Evolutionary conservation across 2,113 vertebrate genomes (phyloP), one percentile per base, ranked within the genome.

Genomic region (Burhinus oedicnemus): DNA sequence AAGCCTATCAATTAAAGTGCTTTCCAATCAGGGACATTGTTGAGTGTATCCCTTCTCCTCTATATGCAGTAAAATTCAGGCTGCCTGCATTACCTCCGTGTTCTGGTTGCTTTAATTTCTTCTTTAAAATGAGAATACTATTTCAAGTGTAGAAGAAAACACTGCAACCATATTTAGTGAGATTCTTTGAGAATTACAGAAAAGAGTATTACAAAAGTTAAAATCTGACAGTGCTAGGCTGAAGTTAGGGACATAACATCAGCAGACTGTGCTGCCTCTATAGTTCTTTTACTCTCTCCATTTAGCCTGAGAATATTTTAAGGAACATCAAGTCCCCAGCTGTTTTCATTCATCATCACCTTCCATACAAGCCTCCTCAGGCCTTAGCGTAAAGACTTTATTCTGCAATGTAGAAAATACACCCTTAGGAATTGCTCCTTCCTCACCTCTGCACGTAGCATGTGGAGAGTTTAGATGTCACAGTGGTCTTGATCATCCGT

Each of bases 21-120:
- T 98, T 97, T 89, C 77, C 85, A 98, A 97, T 97, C 95, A 97
- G 96, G 97, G 95, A 86, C 87, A 94, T 97, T 96, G 96, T 97
- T 97, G 88, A 97, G 87, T 93, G 42, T 89, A 83, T 94, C 68
- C 64, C 71, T 93, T 82, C 90, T 94, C 96, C 79, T 90, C 93
- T 85, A 91, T 76, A 58, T 8, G 36, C 90, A 62, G 40, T 91
- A 51, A 92, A 93, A 88, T 86, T 75, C 55, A 51, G 45, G 62
- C 70, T 91, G 66, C 34, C 49, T 58, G 70, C 87, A 66, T 86
- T 88, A 70, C 54, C 36, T 88, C 71, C 81, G 64, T 52, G 21
- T 57, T 70, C 69, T 84, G 57, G 68, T 81, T 77, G 57, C 32
- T 87, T 79, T 26, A 40, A 75, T 57, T 75, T 88, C 34, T 11